Evolutionary conservation across 2,888 invertebrate species (phyloP).

Genomic region (Chalcis sispes): DNA sequence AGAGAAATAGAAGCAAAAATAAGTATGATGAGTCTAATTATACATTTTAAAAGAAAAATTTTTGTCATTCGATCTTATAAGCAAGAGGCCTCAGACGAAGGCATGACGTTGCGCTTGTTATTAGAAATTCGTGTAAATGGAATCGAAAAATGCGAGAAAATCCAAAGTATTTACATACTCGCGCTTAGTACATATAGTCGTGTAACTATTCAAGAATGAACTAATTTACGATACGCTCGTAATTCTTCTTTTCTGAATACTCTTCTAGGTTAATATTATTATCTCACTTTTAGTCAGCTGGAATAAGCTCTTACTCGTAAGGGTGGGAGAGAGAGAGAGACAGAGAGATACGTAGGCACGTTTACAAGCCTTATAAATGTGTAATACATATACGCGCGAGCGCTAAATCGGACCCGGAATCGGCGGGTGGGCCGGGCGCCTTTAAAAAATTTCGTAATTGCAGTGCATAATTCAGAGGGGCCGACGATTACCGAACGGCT

Average conservation of each 20-base stretch:
- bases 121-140: too few relatives aligned
- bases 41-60: constrained; percentile 3
- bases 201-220: constrained; percentile 19
- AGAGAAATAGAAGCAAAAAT: constrained; percentile 34
- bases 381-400: constrained; percentile 2
- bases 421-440: constrained; percentile 29
- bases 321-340: not conserved
- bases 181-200: not conserved
- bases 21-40: constrained; percentile 19
- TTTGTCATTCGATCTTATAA: not conserved
- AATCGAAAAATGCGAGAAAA: not conserved
- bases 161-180: too few relatives aligned
- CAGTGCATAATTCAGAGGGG: constrained; percentile 45
- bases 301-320: not conserved
- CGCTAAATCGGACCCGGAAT: not conserved
- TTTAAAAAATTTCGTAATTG: constrained; percentile 49
- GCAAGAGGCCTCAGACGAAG: not conserved
- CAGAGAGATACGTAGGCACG: not conserved
- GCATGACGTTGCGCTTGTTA: too few relatives aligned
- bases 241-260: constrained; percentile 30
- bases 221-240: constrained; percentile 29
- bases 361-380: not conserved
- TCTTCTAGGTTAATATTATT: constrained; percentile 28
- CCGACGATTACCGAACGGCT: constrained; percentile 47
- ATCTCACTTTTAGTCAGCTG: not conserved